phyloP scores from a whole-genome alignment of 1,140 invertebrate species.

The Diprion similis region DNA sequence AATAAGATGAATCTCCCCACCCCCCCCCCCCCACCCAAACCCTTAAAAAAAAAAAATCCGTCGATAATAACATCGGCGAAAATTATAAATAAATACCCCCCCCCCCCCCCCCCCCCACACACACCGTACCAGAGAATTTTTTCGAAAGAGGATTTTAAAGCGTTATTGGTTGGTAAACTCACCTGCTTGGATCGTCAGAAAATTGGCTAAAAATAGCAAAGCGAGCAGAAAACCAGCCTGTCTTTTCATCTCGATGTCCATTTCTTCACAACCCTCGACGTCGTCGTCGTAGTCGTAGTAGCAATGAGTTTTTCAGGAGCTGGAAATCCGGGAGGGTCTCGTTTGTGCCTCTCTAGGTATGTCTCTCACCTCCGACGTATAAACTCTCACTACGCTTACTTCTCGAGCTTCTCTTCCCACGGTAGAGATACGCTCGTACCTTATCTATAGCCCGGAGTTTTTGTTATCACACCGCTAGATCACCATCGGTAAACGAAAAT shows the following conservation, averaged over 20 bases:
- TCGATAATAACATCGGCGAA: too few species aligned
- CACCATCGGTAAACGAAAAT: neutral
- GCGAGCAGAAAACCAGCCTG: conserved; percentile 50
- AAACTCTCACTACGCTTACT: neutral
- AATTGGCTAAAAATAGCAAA: conserved; percentile 58
- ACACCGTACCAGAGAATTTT: too few species aligned
- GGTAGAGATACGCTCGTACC: too few species aligned
- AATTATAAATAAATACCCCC: too few species aligned
- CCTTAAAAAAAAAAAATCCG: too few species aligned
- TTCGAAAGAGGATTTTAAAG: neutral
- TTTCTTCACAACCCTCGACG: too few species aligned
- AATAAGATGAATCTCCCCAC: too few species aligned
- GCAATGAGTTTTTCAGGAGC: neutral
- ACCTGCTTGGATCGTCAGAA: conserved; percentile 52
- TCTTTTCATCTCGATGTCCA: conserved; percentile 51
- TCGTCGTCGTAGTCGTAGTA: neutral
- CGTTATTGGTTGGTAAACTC: conserved; percentile 29
- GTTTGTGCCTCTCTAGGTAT: neutral
- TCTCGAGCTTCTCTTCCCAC: neutral
- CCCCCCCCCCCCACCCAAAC: too few species aligned
- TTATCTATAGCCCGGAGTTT: neutral
- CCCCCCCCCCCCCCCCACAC: too few species aligned
- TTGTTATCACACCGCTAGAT: neutral
- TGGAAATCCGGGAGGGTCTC: conserved; percentile 6
- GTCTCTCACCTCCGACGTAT: neutral